Evolutionary conservation across 2,797 vertebrate species (phyloP).

Genomic region (Coracias cyanogaster): DNA sequence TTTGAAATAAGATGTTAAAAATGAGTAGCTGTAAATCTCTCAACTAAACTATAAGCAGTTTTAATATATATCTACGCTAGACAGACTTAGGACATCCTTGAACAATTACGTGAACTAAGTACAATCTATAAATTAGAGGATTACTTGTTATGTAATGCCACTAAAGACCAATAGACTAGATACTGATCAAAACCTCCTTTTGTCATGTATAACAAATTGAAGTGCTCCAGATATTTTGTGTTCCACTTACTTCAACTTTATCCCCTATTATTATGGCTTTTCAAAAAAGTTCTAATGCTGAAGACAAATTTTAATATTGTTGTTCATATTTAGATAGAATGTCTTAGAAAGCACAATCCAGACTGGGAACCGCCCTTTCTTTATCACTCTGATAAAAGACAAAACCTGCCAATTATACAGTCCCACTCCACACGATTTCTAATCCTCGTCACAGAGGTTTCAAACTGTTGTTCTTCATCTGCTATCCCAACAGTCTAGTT

Average conservation of each 20-base stretch:
- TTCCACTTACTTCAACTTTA: background rate
- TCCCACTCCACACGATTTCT: background rate
- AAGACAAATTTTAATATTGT: background rate
- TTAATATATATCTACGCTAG: background rate
- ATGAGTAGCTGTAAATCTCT: background rate
- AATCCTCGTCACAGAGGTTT: background rate
- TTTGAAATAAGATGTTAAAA: background rate
- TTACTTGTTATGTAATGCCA: background rate
- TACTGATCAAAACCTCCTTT: background rate
- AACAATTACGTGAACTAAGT: background rate
- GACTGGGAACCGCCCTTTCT: background rate
- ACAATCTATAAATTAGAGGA: background rate
- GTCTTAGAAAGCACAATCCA: background rate
- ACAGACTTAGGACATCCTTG: background rate
- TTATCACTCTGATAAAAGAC: background rate
- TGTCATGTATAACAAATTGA: background rate
- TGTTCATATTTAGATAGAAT: background rate
- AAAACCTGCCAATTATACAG: background rate
- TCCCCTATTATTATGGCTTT: background rate
- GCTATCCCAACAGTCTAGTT: background rate
- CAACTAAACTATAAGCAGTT: background rate
- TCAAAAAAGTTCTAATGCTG: background rate
- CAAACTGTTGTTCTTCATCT: background rate
- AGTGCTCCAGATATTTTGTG: background rate
- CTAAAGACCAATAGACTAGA: background rate